A percentile compares a stretch with the other conserved stretches of the same genome.
Conservation (phyloP, 2,888 invertebrate species). For the Ochlodes sylvanus region DNA sequence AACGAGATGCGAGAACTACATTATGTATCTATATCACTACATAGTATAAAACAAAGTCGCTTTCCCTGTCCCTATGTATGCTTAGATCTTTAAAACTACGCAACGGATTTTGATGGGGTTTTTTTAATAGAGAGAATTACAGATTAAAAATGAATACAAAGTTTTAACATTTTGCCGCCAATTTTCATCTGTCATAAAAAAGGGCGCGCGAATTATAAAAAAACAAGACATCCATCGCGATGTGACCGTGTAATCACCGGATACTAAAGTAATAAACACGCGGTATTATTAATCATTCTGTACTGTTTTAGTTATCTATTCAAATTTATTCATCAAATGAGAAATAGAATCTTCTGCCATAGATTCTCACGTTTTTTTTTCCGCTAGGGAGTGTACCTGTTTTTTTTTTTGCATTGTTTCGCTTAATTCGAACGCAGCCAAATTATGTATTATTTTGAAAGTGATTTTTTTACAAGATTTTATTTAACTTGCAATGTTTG, state of each 20-base stretch:
- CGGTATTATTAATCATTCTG: conserved; percentile 16
- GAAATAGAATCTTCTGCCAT: conserved; percentile 17
- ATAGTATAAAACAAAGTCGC: too few relatives aligned
- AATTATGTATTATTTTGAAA: not conserved
- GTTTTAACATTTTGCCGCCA: too few relatives aligned
- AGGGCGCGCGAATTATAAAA: not conserved
- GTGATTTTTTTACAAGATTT: not conserved
- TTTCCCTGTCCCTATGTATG: too few relatives aligned
- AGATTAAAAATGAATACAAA: too few relatives aligned
- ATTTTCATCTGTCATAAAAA: not conserved
- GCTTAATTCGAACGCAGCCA: not conserved
- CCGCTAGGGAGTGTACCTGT: not conserved
- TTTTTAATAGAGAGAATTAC: too few relatives aligned
- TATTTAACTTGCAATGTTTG: too few relatives aligned
- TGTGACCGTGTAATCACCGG: conserved; percentile 28
- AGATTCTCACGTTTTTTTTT: conserved; percentile 37
- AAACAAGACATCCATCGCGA: not conserved
- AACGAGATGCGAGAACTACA: too few relatives aligned
- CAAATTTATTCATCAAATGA: conserved; percentile 34
- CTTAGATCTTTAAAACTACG: too few relatives aligned
- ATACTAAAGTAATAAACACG: conserved; percentile 19
- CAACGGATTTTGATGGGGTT: too few relatives aligned
- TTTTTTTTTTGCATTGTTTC: conserved; percentile 12
- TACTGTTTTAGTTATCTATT: conserved; percentile 13
- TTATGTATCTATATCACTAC: too few relatives aligned